Evolutionary conservation across 2,888 invertebrate genomes (phyloP), one percentile per base, ranked within the genome.

Genomic region (Trichopoda pennipes): DNA sequence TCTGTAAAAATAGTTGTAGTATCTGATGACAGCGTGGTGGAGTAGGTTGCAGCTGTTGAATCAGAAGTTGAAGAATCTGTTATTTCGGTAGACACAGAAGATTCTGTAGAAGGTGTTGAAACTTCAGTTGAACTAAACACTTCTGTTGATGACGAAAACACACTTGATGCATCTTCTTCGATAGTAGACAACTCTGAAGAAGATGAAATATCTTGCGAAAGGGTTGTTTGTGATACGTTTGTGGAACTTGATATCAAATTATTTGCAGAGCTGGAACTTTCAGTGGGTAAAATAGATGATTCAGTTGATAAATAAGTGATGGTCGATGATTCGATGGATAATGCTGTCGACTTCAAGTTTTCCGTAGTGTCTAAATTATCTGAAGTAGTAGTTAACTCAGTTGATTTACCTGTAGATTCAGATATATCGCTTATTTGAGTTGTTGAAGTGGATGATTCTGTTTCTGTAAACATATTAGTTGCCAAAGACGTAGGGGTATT

Each of bases 331-430:
- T 74, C 84, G 21, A 86, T 74, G 19, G 69, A 44, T 56, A 8
- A 19, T 3, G 49, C 86, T n/a, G 87, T 88, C 14, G 88, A 87
- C 42, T 53, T 83, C 38, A 84, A 74, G 9, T 61, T 63, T 4
- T 81, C 79, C 1, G 80, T 63, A 8, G 56, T 23, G 23, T 68
- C 84, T 9, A 75, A 61, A 35, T 68, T 86, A 6, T 73, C 84
- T 28, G 86, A n/a, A n/a, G n/a, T 75, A 53, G 86, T 64, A 16
- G 83, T 23, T 19, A 60, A 58, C 1, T 64, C 78, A 23, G 74
- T 69, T 12, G 77, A 79, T 8, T 10, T 17, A 3, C 60, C 68
- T 9, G 68, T 69, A 10, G 61, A 28, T 1, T 21, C 42, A 1
- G 69, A 63, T 3, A 16, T 23, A n/a, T 61, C 49, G 9, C 75